Evolutionary conservation across 2,113 vertebrate species (phyloP), one percentile per base, ranked within the genome.

Genomic region (Prolemur simus): DNA sequence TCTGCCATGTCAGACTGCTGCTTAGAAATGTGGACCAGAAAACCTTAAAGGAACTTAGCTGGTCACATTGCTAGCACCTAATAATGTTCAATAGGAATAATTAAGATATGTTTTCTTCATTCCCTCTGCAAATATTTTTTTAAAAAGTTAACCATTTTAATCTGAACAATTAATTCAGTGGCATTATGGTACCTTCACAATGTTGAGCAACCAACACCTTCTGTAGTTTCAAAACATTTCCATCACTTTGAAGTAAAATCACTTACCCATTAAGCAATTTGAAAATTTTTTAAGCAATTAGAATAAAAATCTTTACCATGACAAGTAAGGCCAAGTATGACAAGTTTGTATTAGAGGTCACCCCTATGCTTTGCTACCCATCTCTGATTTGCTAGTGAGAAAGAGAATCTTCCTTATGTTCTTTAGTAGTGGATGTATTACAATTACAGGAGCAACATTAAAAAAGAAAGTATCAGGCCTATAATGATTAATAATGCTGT

Each of bases 381-480:
- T 80, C 23, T 96, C 32, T 69, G 86, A 84, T 91, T 94, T 97
- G 64, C 56, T 34, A 93, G 39, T 89, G 63, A 89, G 58, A 88
- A 56, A 83, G 49, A 87, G 63, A 88, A 63, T 76, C 32, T 27
- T 84, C 20, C 25, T 84, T 78, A 66, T 66, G 34, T 73, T 81
- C n/a, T 68, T 95, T 85, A 91, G 54, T 96, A 94, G 60, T 71
- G 10, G 52, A 52, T 88, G 3, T 63, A 34, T 81, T 93, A 91
- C 0, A 90, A 88, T 56, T 56, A 87, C 21, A 89, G 8, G n/a
- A 49, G 5, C 76, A 94, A 13, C 25, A 32, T 89, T 81, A n/a
- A 58, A 74, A 83, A 92, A 84, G 56, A 94, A 92, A 85, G 47
- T 76, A 60, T 82, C 68, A 73, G 73, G 54, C 23, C 89, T 20